Base-by-base conservation (phyloP, 2,888 invertebrate genomes). In the Folsomia manolachei region DNA sequence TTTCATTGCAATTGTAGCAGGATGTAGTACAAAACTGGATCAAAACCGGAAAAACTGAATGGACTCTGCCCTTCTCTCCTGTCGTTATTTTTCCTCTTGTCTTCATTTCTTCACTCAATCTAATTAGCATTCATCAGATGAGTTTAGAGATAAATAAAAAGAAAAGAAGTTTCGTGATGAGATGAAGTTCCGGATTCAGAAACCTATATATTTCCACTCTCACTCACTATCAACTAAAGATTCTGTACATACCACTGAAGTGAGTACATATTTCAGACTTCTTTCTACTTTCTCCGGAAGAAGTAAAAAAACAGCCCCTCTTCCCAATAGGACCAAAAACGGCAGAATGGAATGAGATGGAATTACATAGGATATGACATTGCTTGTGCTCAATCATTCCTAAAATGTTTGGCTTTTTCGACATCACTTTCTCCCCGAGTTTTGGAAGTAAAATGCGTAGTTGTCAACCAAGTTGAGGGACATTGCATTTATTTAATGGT, bases 71-170 rank as follows among this genome's bases (percentile, higher is more conserved):
- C 14, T 24, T 21, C 51, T 27, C 53, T 39, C 60, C n/a, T n/a
- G n/a, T n/a, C n/a, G n/a, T n/a, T n/a, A n/a, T n/a, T n/a, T n/a
- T n/a, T n/a, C n/a, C n/a, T n/a, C n/a, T n/a, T n/a, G n/a, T n/a
- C n/a, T n/a, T n/a, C n/a, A n/a, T n/a, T n/a, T 23, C 64, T 51
- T 60, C 27, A 61, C 39, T 51, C 66, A 56, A 75, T 73, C 75
- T 71, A 66, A 75, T 75, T 75, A 75, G 69, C 56, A 75, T 75
- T 75, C 75, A 72, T 72, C 72, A 71, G 70, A 64, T 71, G 75
- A 63, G 70, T 24, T 70, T 23, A 23, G 71, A 71, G 71, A 75
- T 75, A 75, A 75, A 75, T 73, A 75, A 75, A 75, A 75, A 63
- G 63, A 67, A 71, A 73, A 63, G 65, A 62, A 71, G 63, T 63